These are phyloP conservation scores for Telenomus remus DNA, from an alignment of 1,140 invertebrate species.

Conservation along the genomic window DNA sequence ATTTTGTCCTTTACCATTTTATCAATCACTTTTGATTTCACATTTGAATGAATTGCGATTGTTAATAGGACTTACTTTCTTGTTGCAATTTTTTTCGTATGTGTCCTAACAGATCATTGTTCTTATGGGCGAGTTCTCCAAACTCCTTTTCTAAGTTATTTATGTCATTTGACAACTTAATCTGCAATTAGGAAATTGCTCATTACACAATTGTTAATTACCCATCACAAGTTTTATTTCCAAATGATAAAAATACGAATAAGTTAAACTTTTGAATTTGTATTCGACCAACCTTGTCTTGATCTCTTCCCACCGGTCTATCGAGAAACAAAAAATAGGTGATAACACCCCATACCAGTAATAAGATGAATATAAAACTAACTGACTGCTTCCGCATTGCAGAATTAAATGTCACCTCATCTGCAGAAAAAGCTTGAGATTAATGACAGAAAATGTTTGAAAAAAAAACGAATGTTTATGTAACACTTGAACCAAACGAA, in stretches of 20 bases:
- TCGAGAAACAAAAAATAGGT: constrained; percentile 71
- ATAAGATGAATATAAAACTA: constrained; percentile 67
- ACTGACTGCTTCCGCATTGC: constrained; percentile 73
- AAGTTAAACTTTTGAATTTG: constrained; percentile 4
- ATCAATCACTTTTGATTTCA: too few relatives aligned
- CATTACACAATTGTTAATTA: too few relatives aligned
- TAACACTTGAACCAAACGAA: too few relatives aligned
- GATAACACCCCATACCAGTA: constrained; percentile 70
- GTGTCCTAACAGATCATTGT: constrained; percentile 62
- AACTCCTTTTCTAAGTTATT: constrained; percentile 64
- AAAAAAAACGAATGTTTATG: too few relatives aligned
- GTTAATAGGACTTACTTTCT: constrained; percentile 67
- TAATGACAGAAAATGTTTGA: too few relatives aligned
- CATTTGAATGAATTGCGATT: too few relatives aligned
- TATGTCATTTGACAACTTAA: constrained; percentile 64
- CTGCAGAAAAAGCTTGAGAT: constrained; percentile 49
- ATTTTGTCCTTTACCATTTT: too few relatives aligned
- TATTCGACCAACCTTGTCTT: constrained; percentile 54
- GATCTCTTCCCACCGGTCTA: constrained; percentile 65
- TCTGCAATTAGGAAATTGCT: constrained; percentile 42
- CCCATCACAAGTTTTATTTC: too few relatives aligned
- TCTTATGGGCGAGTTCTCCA: constrained; percentile 65
- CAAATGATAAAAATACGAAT: not conserved
- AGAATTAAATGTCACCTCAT: constrained; percentile 70
- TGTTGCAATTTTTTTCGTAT: constrained; percentile 55